Evolutionary conservation across 2,888 invertebrate species (phyloP), one percentile per base, ranked within the genome.

Genomic region (Iphiclides podalirius): DNA sequence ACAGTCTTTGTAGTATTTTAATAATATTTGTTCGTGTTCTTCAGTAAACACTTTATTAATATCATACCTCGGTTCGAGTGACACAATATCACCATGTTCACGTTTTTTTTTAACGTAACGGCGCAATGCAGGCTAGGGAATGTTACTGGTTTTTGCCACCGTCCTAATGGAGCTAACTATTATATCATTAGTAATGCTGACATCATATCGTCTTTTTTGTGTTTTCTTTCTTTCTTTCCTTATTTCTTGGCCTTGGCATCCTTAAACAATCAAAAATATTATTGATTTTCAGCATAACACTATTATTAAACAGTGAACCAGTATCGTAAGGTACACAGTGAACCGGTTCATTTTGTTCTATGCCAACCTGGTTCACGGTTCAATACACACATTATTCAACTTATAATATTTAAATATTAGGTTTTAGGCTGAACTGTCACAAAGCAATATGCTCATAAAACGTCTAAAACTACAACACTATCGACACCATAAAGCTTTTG

Each of bases 281-380:
- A 40, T 51, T 40, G 39, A 45, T 40, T 51, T 49, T 49, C 33
- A 49, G 34, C 20, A 49, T 39, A 31, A 41, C 13, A 42, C 36
- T 48, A 48, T n/a, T n/a, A n/a, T 42, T 41, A 35, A 48, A 48
- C 47, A 41, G 47, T 42, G 37, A 48, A 48, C 42, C 41, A 37
- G n/a, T n/a, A n/a, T n/a, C n/a, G n/a, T n/a, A n/a, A n/a, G n/a
- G n/a, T n/a, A n/a, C n/a, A n/a, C n/a, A n/a, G n/a, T n/a, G n/a
- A n/a, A n/a, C n/a, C n/a, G n/a, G n/a, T n/a, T n/a, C n/a, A n/a
- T n/a, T n/a, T n/a, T n/a, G n/a, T n/a, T n/a, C n/a, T n/a, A n/a
- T n/a, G n/a, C n/a, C n/a, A n/a, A n/a, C n/a, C n/a, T n/a, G n/a
- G n/a, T n/a, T n/a, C n/a, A n/a, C n/a, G n/a, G n/a, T n/a, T n/a